Evolutionary conservation across 1,140 invertebrate species (phyloP).

Genomic region (Drosophila gunungcola): DNA sequence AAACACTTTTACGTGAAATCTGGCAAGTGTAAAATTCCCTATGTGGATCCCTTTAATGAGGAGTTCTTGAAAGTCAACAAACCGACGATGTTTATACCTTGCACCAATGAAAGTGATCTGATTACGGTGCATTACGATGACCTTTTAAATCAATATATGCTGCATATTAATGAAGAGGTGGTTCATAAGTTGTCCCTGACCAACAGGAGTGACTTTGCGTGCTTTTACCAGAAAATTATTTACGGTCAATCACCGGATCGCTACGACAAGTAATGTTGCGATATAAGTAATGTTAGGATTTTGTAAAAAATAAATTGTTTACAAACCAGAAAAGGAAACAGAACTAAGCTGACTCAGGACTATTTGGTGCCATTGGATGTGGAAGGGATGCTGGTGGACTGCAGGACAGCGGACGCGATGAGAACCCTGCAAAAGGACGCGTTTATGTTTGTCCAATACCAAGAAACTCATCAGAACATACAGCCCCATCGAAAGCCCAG

Average conservation of each 20-base stretch:
- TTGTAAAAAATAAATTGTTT: background rate
- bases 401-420: slow-evolving; percentile 3
- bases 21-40: slow-evolving; percentile 43
- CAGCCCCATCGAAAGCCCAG: slow-evolving; percentile 36
- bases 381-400: slow-evolving; percentile 51
- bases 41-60: slow-evolving; percentile 42
- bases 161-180: slow-evolving; percentile 38
- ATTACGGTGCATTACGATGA: slow-evolving; percentile 30
- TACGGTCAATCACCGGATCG: slow-evolving; percentile 24
- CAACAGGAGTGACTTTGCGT: slow-evolving; percentile 12
- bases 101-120: slow-evolving; percentile 53
- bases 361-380: slow-evolving; percentile 46
- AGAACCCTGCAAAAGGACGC: slow-evolving; percentile 47
- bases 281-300: too few species aligned
- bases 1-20: slow-evolving; percentile 41
- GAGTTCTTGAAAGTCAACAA: slow-evolving; percentile 39
- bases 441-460: slow-evolving; percentile 45
- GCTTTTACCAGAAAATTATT: slow-evolving; percentile 48
- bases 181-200: slow-evolving; percentile 17
- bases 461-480: background rate
- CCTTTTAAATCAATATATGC: slow-evolving; percentile 30
- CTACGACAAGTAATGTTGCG: slow-evolving; percentile 36
- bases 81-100: slow-evolving; percentile 40
- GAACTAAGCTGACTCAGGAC: slow-evolving; percentile 30
- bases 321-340: slow-evolving; percentile 3